Percentiles rank a stretch among this genome's conserved stretches.
These are phyloP conservation scores for Melanotaenia duboulayi DNA, from an alignment of 2,113 vertebrate genomes.

Conservation along the genomic window DNA sequence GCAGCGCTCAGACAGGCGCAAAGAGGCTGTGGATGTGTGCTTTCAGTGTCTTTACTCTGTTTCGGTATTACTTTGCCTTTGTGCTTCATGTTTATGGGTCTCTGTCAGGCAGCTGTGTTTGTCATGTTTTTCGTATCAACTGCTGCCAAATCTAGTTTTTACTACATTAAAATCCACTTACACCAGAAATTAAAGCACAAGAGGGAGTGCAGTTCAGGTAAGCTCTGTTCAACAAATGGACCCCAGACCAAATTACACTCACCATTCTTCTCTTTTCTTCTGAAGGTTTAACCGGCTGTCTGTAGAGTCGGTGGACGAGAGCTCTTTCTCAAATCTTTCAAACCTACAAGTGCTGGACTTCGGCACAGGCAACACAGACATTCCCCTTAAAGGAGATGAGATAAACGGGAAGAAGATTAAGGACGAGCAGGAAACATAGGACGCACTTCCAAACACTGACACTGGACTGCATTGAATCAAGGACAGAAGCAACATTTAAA, in stretches of 20 bases:
- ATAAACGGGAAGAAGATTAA: slow-evolving; percentile 6
- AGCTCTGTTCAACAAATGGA: too few species aligned
- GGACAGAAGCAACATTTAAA: slow-evolving; percentile 26
- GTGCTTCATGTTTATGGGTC: slow-evolving; percentile 28
- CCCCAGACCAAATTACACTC: background rate
- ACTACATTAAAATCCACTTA: slow-evolving; percentile 21
- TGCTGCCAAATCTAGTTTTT: slow-evolving; percentile 29
- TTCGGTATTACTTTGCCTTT: slow-evolving; percentile 39
- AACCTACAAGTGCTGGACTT: slow-evolving; percentile 93
- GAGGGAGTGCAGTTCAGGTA: too few species aligned
- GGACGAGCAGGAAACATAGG: slow-evolving; percentile 41
- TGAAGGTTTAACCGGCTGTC: slow-evolving; percentile 92
- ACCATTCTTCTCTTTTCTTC: background rate
- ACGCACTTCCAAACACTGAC: background rate
- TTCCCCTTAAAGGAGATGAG: slow-evolving; percentile 36
- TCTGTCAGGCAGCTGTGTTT: slow-evolving; percentile 26
- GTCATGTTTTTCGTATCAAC: slow-evolving; percentile 39
- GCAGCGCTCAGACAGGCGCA: slow-evolving; percentile 10
- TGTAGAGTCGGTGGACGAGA: slow-evolving; percentile 87
- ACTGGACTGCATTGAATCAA: slow-evolving; percentile 22
- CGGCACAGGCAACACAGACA: slow-evolving; percentile 72
- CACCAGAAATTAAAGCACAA: background rate
- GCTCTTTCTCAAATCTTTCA: slow-evolving; percentile 87
- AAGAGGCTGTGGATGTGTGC: slow-evolving; percentile 21
- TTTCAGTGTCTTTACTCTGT: slow-evolving; percentile 36